Percentiles rank a stretch among this genome's conserved stretches.
These are phyloP conservation scores for Apodemia duryi DNA, from an alignment of 2,888 invertebrate species.

Conservation along the genomic window DNA sequence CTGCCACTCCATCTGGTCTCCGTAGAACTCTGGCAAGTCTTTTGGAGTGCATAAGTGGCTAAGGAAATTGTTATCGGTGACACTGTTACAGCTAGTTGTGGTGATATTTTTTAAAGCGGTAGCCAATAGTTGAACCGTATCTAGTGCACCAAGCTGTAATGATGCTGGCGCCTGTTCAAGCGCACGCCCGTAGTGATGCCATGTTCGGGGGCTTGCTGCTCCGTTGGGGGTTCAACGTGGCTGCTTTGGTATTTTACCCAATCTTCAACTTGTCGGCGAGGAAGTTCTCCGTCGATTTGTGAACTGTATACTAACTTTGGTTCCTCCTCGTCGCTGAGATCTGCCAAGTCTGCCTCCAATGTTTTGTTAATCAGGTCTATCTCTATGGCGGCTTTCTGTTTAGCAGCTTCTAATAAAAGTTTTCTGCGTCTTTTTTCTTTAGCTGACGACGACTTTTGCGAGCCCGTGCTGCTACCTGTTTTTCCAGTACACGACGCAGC, in stretches of 20 bases:
- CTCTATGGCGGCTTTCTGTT: slow-evolving; percentile 18
- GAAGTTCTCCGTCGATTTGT: neutral
- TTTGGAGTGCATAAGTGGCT: slow-evolving; percentile 29
- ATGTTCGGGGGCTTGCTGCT: slow-evolving; percentile 19
- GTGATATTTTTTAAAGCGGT: slow-evolving; percentile 23
- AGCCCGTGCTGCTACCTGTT: neutral
- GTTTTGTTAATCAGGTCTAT: slow-evolving; percentile 23
- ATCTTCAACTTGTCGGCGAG: slow-evolving; percentile 20
- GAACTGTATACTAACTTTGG: neutral
- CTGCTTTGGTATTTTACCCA: slow-evolving; percentile 22
- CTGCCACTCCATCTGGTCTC: slow-evolving; percentile 35
- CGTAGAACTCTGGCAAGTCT: slow-evolving; percentile 29
- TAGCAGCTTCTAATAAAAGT: slow-evolving; percentile 17
- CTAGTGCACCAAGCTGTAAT: slow-evolving; percentile 23
- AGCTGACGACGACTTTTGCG: neutral
- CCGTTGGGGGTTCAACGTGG: slow-evolving; percentile 21
- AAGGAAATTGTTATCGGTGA: slow-evolving; percentile 2
- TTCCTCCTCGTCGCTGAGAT: neutral
- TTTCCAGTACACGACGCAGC: no score
- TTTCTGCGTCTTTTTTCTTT: neutral
- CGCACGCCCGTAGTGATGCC: slow-evolving; percentile 10
- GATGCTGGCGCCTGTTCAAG: slow-evolving; percentile 22
- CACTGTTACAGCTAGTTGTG: slow-evolving; percentile 14
- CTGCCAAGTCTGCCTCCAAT: slow-evolving; percentile 20
- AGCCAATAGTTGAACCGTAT: neutral